Evolutionary conservation across 2,797 vertebrate species (phyloP), one percentile per base, ranked within the genome.

Genomic region (Phaenicophaeus curvirostris): DNA sequence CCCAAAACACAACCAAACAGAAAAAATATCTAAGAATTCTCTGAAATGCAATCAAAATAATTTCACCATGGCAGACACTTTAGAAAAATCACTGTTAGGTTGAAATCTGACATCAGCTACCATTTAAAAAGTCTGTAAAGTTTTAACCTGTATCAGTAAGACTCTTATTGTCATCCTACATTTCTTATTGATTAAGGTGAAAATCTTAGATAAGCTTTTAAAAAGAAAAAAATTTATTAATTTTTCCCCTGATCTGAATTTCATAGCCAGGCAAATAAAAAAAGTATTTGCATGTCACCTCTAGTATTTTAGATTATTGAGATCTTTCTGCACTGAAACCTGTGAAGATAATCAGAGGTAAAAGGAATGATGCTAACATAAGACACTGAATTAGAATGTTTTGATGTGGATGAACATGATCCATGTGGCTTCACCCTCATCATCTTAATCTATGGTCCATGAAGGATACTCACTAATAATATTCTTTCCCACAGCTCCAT

Each of bases 1-100:
- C n/a, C n/a, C n/a, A n/a, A n/a, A n/a, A 7, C 8, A 41, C 30
- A 15, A 4, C 2, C 1, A 46, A 28, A 1, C 18, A 12, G 74
- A 73, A 42, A 27, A 54, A 33, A 54, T 13, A 42, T 11, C 24
- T 21, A 58, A 83, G 31, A 86, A 80, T 71, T 73, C 18, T 86
- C 35, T 68, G 50, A 88, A 78, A 85, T 37, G 7, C 16, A 59
- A 15, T 42, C 27, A 71, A 63, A 90, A 63, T 7, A 58, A 74
- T 59, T 84, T 67, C 30, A 59, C 4, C 8, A 54, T 5, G 16
- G 20, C 33, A 8, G 41, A 54, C 24, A 35, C 21, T 79, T 55
- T 13, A 50, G 37, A 84, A 84, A 88, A 81, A 54, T 44, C 8
- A 25, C 20, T 85, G 12, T 79, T 78, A 71, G 7, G 23, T 30